These are phyloP conservation scores for Scopus umbretta DNA, from an alignment of 2,113 vertebrate genomes.

Conservation along the genomic window DNA sequence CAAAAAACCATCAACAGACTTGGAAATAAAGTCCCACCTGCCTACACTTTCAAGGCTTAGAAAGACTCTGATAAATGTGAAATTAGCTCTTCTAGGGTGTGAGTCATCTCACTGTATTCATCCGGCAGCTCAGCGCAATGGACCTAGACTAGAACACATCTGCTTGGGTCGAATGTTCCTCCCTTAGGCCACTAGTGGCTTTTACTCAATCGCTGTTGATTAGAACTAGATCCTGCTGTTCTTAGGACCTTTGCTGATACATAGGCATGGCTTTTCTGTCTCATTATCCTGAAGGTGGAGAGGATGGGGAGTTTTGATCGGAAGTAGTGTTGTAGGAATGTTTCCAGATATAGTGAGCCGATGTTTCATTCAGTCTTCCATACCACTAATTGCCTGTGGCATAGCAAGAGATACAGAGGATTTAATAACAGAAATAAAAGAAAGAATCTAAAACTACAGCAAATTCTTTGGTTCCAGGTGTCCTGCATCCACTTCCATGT, in stretches of 20 bases:
- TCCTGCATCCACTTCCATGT: not conserved
- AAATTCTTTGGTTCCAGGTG: not conserved
- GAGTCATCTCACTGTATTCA: not conserved
- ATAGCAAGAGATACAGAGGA: not conserved
- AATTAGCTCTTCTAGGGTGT: not conserved
- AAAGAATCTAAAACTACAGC: not conserved
- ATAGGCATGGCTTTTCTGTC: not conserved
- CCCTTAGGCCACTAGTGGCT: not conserved
- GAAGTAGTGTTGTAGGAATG: not conserved
- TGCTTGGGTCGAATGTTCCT: not conserved
- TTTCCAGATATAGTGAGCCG: not conserved
- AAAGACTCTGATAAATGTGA: not conserved
- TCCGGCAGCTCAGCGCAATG: not conserved
- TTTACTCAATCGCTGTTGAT: not conserved
- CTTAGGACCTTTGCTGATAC: not conserved
- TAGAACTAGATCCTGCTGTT: not conserved
- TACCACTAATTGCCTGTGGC: not conserved
- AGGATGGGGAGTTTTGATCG: not conserved
- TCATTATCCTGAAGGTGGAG: not conserved
- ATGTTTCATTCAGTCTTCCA: not conserved
- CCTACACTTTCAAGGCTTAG: not conserved
- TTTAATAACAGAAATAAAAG: not conserved
- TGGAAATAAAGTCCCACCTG: not conserved
- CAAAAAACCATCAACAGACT: not conserved
- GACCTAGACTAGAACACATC: not conserved